phyloP scores from a whole-genome alignment of 2,888 invertebrate species.

The Pammene aurita region DNA sequence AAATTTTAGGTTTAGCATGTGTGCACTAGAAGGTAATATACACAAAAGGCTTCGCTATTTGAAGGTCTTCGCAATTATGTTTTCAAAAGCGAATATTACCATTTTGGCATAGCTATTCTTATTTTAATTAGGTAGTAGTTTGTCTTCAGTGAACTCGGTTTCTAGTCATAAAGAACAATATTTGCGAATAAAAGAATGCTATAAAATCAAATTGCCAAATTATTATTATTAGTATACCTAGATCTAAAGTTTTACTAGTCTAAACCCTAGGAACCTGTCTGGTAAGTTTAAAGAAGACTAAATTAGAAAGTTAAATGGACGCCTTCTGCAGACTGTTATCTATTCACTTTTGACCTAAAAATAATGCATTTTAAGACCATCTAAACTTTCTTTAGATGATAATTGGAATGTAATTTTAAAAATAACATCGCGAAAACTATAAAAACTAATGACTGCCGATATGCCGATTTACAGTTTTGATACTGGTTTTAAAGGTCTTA shows the following conservation, averaged over 20 bases:
- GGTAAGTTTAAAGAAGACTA: conserved; percentile 67
- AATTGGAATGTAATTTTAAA: background rate
- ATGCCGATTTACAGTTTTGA: background rate
- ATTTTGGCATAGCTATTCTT: conserved; percentile 65
- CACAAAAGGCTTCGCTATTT: conserved; percentile 61
- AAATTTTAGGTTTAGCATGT: conserved; percentile 27
- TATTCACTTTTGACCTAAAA: conserved; percentile 73
- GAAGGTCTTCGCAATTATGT: conserved; percentile 68
- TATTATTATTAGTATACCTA: conserved; percentile 20
- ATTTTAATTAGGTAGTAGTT: conserved; percentile 66
- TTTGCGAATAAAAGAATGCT: conserved; percentile 34
- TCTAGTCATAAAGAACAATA: conserved; percentile 36
- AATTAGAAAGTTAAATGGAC: conserved; percentile 79
- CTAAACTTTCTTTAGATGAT: conserved; percentile 68
- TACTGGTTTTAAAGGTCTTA: conserved; percentile 8
- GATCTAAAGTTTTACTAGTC: conserved; percentile 16
- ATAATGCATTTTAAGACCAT: conserved; percentile 80
- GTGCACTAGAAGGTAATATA: conserved; percentile 48
- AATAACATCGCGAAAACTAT: background rate
- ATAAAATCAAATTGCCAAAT: conserved; percentile 17
- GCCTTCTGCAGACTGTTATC: conserved; percentile 69
- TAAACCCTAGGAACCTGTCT: conserved; percentile 60
- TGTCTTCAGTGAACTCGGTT: conserved; percentile 48
- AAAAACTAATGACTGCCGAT: background rate
- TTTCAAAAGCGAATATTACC: conserved; percentile 60